Base-by-base conservation (phyloP, 2,888 invertebrate species). In the Melanostoma mellinum region DNA sequence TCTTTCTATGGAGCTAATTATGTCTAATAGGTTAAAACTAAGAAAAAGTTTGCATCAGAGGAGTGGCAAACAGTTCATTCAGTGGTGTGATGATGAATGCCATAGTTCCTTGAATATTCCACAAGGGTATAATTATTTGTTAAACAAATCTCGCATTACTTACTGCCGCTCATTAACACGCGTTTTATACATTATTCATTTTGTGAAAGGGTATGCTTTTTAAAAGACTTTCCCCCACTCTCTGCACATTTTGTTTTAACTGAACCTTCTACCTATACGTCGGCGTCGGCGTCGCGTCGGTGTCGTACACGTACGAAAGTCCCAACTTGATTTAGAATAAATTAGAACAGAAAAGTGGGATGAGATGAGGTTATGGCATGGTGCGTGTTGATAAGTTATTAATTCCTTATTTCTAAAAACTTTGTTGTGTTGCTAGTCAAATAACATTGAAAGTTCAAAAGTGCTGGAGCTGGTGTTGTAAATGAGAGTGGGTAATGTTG, bases 131-230 rank as follows among this genome's bases (percentile, higher is more conserved):
- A 63, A 48, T 50, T 38, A 56, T 56, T 63, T 71, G 6, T 20
- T 9, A 56, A 36, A 71, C 35, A 63, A 63, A 71, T 65, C 50
- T n/a, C 2, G 10, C 48, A 65, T 40, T 20, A 35, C n/a, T 40
- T 33, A 32, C 38, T n/a, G 4, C 53, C 46, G n/a, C 50, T 42
- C 9, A 60, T 46, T 38, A 32, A 53, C 56, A 55, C 48, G 56
- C 74, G 32, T 56, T 63, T 38, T 38, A 30, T 63, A 63, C 20
- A 63, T 63, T 32, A 63, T 63, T 63, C 50, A 63, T 63, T 55
- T 38, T 63, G 3, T n/a, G 4, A 63, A 50, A 50, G 38, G 50
- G 48, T 63, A 38, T 48, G 20, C 20, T 20, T 20, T 20, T 20
- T 20, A 20, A 20, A 20, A 20, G 20, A 20, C 20, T 20, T 20